Evolutionary conservation across 2,888 invertebrate genomes (phyloP), one percentile per base, ranked within the genome.

Genomic region (Xestia ashworthii): DNA sequence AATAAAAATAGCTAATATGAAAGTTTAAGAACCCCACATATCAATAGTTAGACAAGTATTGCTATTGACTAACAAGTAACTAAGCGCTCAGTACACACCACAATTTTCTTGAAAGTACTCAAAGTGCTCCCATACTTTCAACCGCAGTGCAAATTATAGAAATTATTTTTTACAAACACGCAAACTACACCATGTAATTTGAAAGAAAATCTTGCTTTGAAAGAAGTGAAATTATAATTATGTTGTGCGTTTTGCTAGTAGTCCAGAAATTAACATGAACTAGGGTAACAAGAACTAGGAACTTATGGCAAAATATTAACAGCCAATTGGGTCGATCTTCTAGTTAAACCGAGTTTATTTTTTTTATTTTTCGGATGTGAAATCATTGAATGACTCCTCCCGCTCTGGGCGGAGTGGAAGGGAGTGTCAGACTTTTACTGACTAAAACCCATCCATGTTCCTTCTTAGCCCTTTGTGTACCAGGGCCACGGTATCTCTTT

Each of bases 141-240:
- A 82, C 82, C 79, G 44, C 76, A 69, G 66, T 5, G 69, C 25
- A 80, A 78, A 88, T 88, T 86, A 80, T 83, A 85, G 80, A 82
- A 78, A 88, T 88, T 86, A 88, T 77, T 88, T 84, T 86, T 85
- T 81, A 50, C 81, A 74, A 74, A 80, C 88, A 88, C 88, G 88
- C 88, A 69, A 82, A 66, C 67, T 16, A 12, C 66, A 19, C 69
- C 46, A 12, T 74, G 67, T 55, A 71, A 69, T 65, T 74, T 72
- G 12, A 70, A 69, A 81, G 83, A 78, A 83, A 84, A 84, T 70
- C 41, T 68, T 11, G 48, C 25, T 76, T 67, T n/a, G 62, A 41
- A 72, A 71, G 64, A 65, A 85, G 83, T 78, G 87, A 85, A 85
- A 87, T 73, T 79, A 53, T 84, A 84, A 84, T 84, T 78, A n/a